Evolutionary conservation across 2,888 invertebrate species (phyloP).

Genomic region (Stomorhina lunata): DNA sequence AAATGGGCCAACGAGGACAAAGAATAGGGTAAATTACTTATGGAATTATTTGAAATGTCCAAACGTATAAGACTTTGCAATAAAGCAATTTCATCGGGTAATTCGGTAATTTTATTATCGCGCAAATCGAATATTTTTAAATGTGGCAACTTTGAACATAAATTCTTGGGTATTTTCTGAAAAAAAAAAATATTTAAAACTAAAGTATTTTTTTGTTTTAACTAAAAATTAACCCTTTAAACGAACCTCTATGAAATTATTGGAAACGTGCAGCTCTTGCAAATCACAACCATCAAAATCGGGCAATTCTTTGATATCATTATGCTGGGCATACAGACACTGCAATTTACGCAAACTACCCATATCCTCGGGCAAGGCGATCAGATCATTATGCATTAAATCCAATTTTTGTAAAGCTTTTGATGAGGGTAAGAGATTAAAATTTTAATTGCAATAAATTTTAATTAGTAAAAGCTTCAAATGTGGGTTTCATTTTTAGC

Average conservation of each 20-base stretch:
- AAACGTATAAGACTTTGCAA: conserved; percentile 89
- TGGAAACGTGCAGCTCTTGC: conserved; percentile 90
- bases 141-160: conserved; percentile 86
- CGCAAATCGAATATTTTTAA: conserved; percentile 88
- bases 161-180: conserved; percentile 86
- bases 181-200: conserved; percentile 60
- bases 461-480: neutral
- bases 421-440: neutral
- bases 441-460: neutral
- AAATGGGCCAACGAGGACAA: conserved; percentile 87
- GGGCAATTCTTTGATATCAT: conserved; percentile 88
- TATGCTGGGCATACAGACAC: conserved; percentile 89
- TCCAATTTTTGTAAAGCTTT: conserved; percentile 86
- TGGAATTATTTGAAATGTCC: conserved; percentile 91
- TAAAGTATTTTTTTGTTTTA: conserved; percentile 25
- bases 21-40: conserved; percentile 85
- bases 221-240: neutral
- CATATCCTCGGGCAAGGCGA: conserved; percentile 83
- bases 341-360: conserved; percentile 88
- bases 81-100: conserved; percentile 90
- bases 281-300: conserved; percentile 88
- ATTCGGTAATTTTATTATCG: conserved; percentile 88
- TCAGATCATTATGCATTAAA: conserved; percentile 86
- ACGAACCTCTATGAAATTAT: conserved; percentile 87
- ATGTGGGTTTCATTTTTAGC: neutral